Base-by-base conservation (phyloP, 2,888 invertebrate species). In the Andricus quercusramuli region DNA sequence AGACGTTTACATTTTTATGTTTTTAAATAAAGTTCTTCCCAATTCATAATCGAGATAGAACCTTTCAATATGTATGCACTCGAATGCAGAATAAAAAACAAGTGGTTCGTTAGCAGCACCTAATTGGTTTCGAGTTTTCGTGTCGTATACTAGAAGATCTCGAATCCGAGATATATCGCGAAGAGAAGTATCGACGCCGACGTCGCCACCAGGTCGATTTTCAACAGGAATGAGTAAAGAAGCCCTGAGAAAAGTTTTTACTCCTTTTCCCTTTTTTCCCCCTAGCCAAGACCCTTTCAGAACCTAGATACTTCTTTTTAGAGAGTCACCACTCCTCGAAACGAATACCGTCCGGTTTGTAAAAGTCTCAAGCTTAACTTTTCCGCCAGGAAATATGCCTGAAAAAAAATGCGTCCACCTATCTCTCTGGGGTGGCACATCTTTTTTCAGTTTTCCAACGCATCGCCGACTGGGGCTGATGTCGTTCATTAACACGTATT, bases 401-500 rank as follows among this genome's bases (percentile, higher is more conserved):
- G 44, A 2, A 41, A 29, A 66, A 66, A 66, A 20, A 37, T 37
- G 44, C 41, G n/a, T 67, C 3, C 5, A 67, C 11, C n/a, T 59
- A 59, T 59, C n/a, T 44, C 67, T 67, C 68, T 13, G n/a, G 25
- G 25, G 17, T 68, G 22, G 44, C 15, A 25, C 25, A 68, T 68
- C 29, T 51, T 51, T 29, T 51, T 51, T 70, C 11, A 68, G 25
- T 13, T 47, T 67, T 41, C 15, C 15, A 20, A 20, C 37, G 67
- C 77, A 66, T 82, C 64, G 78, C 22, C 13, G 9, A 13, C 11
- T n/a, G 59, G 11, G 11, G 22, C 22, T 59, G 59, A 59, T 77
- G 56, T 84, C 86, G 85, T 90, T 91, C 90, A 90, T 91, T 91
- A 90, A 91, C 91, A 91, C 89, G 85, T 86, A 85, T 85, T 88